Evolutionary conservation across 1,140 invertebrate genomes (phyloP), one percentile per base, ranked within the genome.

Genomic region (Ladona fulva): DNA sequence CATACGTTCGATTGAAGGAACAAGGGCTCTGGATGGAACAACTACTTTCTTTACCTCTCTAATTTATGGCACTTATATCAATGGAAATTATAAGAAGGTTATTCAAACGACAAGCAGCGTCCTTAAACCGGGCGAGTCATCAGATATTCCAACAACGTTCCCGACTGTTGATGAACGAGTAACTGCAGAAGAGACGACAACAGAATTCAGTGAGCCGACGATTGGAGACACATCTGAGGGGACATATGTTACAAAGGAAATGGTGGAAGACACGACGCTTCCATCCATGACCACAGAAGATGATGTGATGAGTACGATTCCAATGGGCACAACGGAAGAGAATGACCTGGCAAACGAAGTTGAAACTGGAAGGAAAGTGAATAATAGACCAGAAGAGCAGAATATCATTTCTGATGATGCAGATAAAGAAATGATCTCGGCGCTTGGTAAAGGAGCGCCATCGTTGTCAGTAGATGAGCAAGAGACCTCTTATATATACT

Each of bases 31-130:
- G 14, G 83, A 87, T 78, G 83, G 83, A 19, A 87, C 85, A 8
- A 87, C 87, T 0, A 88, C 86, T 0, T 80, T 86, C 12, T 86
- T 85, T 78, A 88, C 87, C 0, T 87, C 87, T 0, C 83, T 87
- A 14, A 83, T 88, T n/a, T 86, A 85, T 80, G 87, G 87, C 11
- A 88, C 87, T 7, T 85, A 84, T 66, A 85, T 87, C 76, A 83
- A 86, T 77, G 84, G 83, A n/a, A 85, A 85, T 76, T 88, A 88
- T 80, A 86, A 87, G 29, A 87, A 88, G 80, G 80, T 88, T 19
- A 85, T 87, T 75, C 85, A 88, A 81, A 85, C 85, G 37, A 87
- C 86, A n/a, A 86, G 86, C 8, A 87, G 84, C 78, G 83, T 87
- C 8, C 81, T 83, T 78, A 81, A 81, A n/a, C n/a, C n/a, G n/a